Base-by-base conservation (phyloP, 2,888 invertebrate species). In the Gasteruption jaculator region DNA sequence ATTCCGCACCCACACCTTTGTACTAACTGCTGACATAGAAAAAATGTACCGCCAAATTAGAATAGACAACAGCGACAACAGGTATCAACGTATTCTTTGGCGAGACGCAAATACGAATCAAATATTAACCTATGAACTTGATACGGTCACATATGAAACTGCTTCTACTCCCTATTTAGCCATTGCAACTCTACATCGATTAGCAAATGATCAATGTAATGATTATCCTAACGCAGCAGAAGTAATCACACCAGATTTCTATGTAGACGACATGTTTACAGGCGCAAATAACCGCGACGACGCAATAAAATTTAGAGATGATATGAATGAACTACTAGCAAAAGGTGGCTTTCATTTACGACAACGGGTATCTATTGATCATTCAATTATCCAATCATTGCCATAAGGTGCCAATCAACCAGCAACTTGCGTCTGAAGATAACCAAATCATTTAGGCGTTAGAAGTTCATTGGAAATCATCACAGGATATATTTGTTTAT, bases 11-110 rank as follows among this genome's bases (percentile, higher is more conserved):
- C 39, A 50, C 29, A 10, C 14, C 5, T 38, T 53, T 15, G 52
- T 46, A 1, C 21, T 57, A 5, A 49, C 47, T 12, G 57, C 52
- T 5, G 60, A 61, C 35, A 45, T 63, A 19, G 46, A 36, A 5
- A 52, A 59, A 41, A 60, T 59, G 54, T 62, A 52, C 29, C 48
- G 53, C 0, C 45, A 45, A 26, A 16, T 52, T 5, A 11, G 5
- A 11, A 14, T 42, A 1, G 14, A 16, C 12, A 10, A n/a, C n/a
- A 7, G 21, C 1, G 19, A 32, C 12, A 14, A 7, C 10, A 1
- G 11, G 3, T 32, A n/a, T 18, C 19, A 32, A 18, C 16, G 18
- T 18, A 30, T 30, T 12, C 14, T 30, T 3, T 30, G 30, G 12
- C 30, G 30, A 5, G 8, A 10, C 18, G n/a, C 10, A 4, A 10